Evolutionary conservation across 2,797 vertebrate genomes (phyloP).

Genomic region (Tenualosa thibaudeaui): DNA sequence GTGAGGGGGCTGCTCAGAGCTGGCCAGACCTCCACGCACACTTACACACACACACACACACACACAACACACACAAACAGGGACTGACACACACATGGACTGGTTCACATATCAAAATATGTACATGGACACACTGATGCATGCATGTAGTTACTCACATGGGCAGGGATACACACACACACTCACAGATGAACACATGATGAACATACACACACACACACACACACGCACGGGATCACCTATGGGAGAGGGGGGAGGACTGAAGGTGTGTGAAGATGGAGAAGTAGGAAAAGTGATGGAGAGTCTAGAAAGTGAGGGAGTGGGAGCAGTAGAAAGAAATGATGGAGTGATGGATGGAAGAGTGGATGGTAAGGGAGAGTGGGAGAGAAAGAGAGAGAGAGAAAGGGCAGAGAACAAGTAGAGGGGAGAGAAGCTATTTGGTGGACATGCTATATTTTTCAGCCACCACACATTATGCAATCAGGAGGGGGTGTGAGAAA

Average conservation of each 20-base stretch:
- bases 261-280: neutral
- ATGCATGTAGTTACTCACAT: neutral
- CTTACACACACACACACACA: neutral
- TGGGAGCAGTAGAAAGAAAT: neutral
- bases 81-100: neutral
- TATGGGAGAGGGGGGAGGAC: neutral
- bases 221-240: neutral
- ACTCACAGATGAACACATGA: no score
- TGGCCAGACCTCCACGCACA: neutral
- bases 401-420: neutral
- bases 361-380: neutral
- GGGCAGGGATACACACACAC: neutral
- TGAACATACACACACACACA: neutral
- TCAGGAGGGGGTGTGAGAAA: conserved; percentile 12
- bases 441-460: neutral
- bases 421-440: neutral
- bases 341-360: neutral
- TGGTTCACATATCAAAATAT: neutral
- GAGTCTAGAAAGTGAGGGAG: neutral
- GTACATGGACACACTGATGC: neutral
- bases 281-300: neutral
- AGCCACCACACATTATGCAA: conserved; percentile 8
- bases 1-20: conserved; percentile 7
- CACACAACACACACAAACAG: neutral
- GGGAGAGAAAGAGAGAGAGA: neutral